Evolutionary conservation across 64 coral and sea anemone genomes (phyloP).

Genomic region (Dendronephthya gigantea): DNA sequence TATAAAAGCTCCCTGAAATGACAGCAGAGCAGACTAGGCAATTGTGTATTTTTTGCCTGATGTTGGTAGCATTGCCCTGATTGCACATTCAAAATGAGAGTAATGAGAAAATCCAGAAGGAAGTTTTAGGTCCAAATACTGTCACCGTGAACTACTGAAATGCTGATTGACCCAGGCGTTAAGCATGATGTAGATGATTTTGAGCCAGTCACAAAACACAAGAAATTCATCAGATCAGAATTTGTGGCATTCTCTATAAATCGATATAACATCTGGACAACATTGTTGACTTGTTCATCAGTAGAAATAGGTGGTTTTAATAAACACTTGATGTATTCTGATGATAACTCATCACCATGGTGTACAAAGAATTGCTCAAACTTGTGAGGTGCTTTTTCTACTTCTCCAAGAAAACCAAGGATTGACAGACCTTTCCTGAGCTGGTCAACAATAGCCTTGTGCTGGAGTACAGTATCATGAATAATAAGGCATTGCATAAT

Average conservation of each 20-base stretch:
- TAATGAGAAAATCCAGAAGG: not conserved
- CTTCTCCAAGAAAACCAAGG: constrained; percentile 37
- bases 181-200: constrained; percentile 29
- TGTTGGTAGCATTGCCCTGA: not conserved
- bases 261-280: constrained; percentile 37
- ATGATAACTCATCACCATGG: constrained; percentile 22
- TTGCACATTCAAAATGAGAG: not conserved
- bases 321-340: constrained; percentile 34
- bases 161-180: constrained; percentile 26
- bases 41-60: not conserved
- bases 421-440: constrained; percentile 45
- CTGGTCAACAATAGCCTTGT: constrained; percentile 45
- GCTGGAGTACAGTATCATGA: constrained; percentile 38
- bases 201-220: constrained; percentile 48
- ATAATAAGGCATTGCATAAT: constrained; percentile 43
- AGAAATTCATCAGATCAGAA: constrained; percentile 35
- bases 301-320: constrained; percentile 28
- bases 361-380: constrained; percentile 53
- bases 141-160: constrained; percentile 38
- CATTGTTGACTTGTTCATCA: constrained; percentile 40
- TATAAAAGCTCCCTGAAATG: not conserved
- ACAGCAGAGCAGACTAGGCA: not conserved
- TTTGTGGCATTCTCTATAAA: constrained; percentile 44
- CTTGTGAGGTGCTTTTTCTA: constrained; percentile 36
- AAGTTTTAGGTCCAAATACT: constrained; percentile 37